Evolutionary conservation across 2,888 invertebrate species (phyloP), one percentile per base, ranked within the genome.

Genomic region (Flexamia atlantica): DNA sequence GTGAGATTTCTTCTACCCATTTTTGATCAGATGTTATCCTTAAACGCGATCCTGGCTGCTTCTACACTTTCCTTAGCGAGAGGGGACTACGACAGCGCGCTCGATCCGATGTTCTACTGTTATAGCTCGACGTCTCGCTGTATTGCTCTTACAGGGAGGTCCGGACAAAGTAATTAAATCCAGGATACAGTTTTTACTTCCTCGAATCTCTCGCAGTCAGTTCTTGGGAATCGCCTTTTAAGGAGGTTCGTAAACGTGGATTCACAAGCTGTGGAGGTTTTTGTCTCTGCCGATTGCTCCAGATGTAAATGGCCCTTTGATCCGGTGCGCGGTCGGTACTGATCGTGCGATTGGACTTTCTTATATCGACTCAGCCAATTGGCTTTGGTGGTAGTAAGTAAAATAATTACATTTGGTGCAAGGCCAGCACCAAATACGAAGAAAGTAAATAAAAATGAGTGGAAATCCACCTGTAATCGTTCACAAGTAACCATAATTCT

Each of bases 1-100:
- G 46, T 14, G 50, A 23, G 76, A 46, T 76, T 76, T 76, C 76
- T 76, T 46, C 72, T 36, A 25, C 36, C 76, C 76, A 76, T 76
- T 40, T 42, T 28, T n/a, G 76, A 76, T 12, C 30, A 17, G 50
- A 42, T 76, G 76, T 76, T 46, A 25, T 76, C 76, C 46, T 46
- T 76, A 40, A 30, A 30, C 68, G 70, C 40, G 28, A 23, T 36
- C 40, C 70, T n/a, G 68, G 68, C 32, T 1, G 68, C 32, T 1
- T 32, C 32, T 0, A n/a, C 68, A 20, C 23, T 53, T 30, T 30
- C 68, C 68, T 68, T 68, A 30, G 4, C 7, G 0, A 20, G 32
- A 9, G 30, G 12, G 17, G 10, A 3, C 23, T 7, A 4, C 60
- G 9, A 1, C 2, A 5, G 20, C 60, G 32, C 9, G 68, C 68